Conservation (phyloP, 1,140 invertebrate genomes). For the Dendrolimus punctatus region DNA sequence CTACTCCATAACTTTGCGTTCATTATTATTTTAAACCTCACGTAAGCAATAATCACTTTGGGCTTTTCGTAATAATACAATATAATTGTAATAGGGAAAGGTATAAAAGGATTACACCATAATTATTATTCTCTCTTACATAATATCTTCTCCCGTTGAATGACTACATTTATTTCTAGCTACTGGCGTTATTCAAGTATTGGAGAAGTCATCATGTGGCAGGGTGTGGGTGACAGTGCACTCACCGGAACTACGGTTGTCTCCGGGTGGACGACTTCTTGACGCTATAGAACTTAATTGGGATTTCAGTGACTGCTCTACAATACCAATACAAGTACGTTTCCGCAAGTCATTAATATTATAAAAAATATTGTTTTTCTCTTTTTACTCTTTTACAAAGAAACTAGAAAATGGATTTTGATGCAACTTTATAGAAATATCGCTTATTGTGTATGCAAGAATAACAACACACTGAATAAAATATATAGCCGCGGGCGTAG, state of each 20-base stretch:
- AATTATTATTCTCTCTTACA: too few relatives aligned
- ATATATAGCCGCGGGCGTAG: too few relatives aligned
- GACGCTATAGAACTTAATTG: slow-evolving; percentile 61
- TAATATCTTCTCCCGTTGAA: not conserved
- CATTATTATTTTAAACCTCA: too few relatives aligned
- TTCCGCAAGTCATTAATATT: not conserved
- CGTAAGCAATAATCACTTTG: too few relatives aligned
- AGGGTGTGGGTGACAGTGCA: slow-evolving; percentile 57
- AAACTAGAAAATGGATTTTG: not conserved
- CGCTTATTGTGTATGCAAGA: too few relatives aligned
- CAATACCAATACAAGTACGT: slow-evolving; percentile 42
- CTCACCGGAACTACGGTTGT: slow-evolving; percentile 37
- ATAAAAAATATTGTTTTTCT: not conserved
- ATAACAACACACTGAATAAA: too few relatives aligned
- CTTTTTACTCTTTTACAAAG: not conserved
- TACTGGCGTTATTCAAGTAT: slow-evolving; percentile 24
- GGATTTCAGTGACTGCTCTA: slow-evolving; percentile 52
- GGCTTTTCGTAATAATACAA: too few relatives aligned
- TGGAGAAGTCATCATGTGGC: slow-evolving; percentile 50
- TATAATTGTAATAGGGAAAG: too few relatives aligned
- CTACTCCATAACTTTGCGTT: too few relatives aligned
- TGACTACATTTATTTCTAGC: slow-evolving; percentile 21
- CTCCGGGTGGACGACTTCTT: slow-evolving; percentile 19
- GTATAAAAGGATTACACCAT: too few relatives aligned
- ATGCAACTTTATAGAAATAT: too few relatives aligned